Evolutionary conservation across 2,113 vertebrate genomes (phyloP).

Genomic region (Pyrgilauda ruficollis): DNA sequence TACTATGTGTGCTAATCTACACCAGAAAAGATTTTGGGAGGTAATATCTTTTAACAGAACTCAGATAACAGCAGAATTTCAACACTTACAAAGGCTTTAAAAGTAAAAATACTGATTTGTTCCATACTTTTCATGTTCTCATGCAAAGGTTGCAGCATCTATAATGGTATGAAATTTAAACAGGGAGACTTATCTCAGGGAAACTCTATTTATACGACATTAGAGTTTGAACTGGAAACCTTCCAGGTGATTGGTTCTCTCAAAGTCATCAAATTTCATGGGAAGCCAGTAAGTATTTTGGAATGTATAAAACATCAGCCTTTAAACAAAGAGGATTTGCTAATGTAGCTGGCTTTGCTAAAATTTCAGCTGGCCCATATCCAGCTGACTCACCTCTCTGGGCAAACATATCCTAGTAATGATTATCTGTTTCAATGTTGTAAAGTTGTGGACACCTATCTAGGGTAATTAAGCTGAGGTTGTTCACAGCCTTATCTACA

Average conservation of each 20-base stretch:
- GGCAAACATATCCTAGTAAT: background rate
- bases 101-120: background rate
- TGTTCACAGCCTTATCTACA: background rate
- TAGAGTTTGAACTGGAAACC: background rate
- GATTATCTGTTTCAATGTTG: background rate
- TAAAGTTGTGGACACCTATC: background rate
- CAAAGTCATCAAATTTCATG: background rate
- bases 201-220: background rate
- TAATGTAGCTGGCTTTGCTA: background rate
- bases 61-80: background rate
- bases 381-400: background rate
- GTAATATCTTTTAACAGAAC: background rate
- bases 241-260: background rate
- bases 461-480: background rate
- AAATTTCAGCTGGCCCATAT: background rate
- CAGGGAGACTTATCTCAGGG: background rate
- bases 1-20: fast-evolving
- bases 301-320: background rate
- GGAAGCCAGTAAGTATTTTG: background rate
- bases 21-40: background rate
- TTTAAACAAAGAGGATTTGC: background rate
- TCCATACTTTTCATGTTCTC: background rate
- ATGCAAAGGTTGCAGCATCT: background rate
- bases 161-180: background rate
- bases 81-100: background rate